Percentiles rank a stretch among this genome's conserved stretches.
Evolutionary conservation across 2,888 invertebrate species (phyloP).

Genomic region (Trichopria drosophilae): DNA sequence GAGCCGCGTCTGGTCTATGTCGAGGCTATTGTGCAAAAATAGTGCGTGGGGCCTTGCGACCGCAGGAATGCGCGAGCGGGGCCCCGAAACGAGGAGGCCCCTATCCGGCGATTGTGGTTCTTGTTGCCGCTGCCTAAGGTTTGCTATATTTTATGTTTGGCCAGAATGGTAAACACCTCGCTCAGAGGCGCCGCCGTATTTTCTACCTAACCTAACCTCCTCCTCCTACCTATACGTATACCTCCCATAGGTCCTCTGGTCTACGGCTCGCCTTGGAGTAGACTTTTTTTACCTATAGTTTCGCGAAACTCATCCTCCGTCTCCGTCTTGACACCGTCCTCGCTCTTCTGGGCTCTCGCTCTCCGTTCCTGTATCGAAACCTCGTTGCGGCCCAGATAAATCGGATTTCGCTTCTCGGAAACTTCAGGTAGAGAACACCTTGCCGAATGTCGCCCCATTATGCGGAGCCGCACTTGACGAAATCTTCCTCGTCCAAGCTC

Average conservation of each 20-base stretch:
- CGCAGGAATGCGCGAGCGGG: slow-evolving; percentile 37
- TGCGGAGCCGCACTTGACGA: no score
- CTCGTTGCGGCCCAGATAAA: slow-evolving; percentile 50
- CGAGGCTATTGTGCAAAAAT: no score
- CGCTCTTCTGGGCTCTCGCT: slow-evolving; percentile 23
- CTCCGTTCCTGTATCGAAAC: slow-evolving; percentile 42
- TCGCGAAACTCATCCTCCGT: slow-evolving; percentile 16
- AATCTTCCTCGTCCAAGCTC: no score
- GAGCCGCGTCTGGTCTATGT: no score
- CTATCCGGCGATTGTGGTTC: no score
- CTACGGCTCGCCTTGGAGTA: slow-evolving; percentile 6
- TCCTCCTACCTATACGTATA: slow-evolving; percentile 22
- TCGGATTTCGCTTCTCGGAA: slow-evolving; percentile 52
- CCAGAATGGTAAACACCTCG: slow-evolving; percentile 57
- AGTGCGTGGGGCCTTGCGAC: not conserved
- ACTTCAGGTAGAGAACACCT: slow-evolving; percentile 40
- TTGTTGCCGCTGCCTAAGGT: no score
- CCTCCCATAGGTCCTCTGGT: slow-evolving; percentile 25
- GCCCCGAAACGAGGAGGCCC: no score
- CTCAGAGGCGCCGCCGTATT: slow-evolving; percentile 52
- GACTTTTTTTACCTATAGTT: slow-evolving; percentile 14
- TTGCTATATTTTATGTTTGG: slow-evolving; percentile 54
- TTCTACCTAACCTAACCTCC: slow-evolving; percentile 7
- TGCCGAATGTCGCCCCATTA: no score
- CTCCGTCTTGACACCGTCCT: slow-evolving; percentile 5